Base-by-base conservation (phyloP, 2,888 invertebrate species). In the Chymomyza procnemis region DNA sequence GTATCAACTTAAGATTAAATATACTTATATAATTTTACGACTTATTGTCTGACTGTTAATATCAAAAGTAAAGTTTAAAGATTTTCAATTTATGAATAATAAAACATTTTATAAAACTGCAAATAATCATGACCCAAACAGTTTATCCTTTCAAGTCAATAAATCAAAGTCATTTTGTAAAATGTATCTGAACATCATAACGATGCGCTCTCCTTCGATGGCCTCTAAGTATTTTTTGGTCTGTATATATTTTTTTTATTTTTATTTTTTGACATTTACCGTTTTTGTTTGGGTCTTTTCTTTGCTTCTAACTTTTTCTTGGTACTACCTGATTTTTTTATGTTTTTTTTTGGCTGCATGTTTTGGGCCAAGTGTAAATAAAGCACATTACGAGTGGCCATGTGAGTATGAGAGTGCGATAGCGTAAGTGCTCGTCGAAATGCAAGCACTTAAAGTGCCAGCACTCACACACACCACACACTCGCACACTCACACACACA, bases 291-390 rank as follows among this genome's bases (percentile, higher is more conserved):
- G 26, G 34, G 34, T 19, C n/a, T n/a, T 58, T 34, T 58, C 14
- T 41, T 26, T 56, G 41, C 8, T 46, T 12, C 41, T 50, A 59
- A 52, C 12, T 56, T 26, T 48, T 26, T 54, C 16, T 54, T 54
- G 6, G 22, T 54, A 19, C 6, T 16, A 57, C 30, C 57, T 18
- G 22, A 26, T 26, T 19, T 69, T 62, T 48, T 12, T 61, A 52
- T 18, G 34, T 46, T 55, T 41, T 66, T 41, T 8, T 41, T 14
- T 18, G 3, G 8, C 26, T 26, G 67, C 72, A 69, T 78, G 68
- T 78, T 71, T 69, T 74, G 6, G 59, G 61, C 66, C 64, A 67
- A 75, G 76, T 80, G 80, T 74, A 81, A 81, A 81, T 78, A 81
- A 74, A 78, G 73, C 48, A 18, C 48, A 18, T 14, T 54, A 54